Base-by-base conservation (phyloP, 2,797 vertebrate species). In the Glossophaga mutica region DNA sequence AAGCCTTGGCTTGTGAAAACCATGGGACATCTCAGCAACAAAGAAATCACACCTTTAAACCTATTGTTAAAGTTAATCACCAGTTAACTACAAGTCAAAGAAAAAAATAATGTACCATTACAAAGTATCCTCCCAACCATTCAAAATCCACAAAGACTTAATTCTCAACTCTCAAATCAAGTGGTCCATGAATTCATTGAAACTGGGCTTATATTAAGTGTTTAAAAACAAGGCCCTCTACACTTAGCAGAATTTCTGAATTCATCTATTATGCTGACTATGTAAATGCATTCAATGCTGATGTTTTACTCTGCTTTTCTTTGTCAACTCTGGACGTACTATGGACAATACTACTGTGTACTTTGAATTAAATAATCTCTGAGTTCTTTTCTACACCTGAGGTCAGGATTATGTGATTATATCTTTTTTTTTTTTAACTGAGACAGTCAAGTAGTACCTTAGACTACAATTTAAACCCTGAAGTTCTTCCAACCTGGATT, bases 331-430 rank as follows among this genome's bases (percentile, higher is more conserved):
- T 89, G 5, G 9, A 34, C 85, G 84, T 78, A 50, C 16, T 83
- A 24, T 79, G 18, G 46, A 62, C 9, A 76, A 94, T 12, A 70
- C 22, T 62, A 46, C 7, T 59, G 50, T 77, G 6, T 2, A 70
- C 3, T 91, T 50, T 22, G 22, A 96, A 70, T 86, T 94, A 94
- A 93, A 88, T 91, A 86, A 59, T 68, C 39, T 89, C 78, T 73
- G 42, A 76, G 19, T n/a, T 79, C 0, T 32, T 90, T 91, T 50
- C n/a, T 74, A 77, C 26, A 81, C 48, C 2, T 84, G 55, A 84
- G 12, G 87, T 26, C 62, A 8, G 91, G n/a, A 86, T 84, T 83
- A 50, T 70, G 4, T 70, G n/a, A 86, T 39, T 85, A 29, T 74
- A 37, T 73, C 10, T 81, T 32, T 68, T 34, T 78, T 52, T 74